Conservation (phyloP, 1,140 invertebrate species). For the Drosophila melanica region DNA sequence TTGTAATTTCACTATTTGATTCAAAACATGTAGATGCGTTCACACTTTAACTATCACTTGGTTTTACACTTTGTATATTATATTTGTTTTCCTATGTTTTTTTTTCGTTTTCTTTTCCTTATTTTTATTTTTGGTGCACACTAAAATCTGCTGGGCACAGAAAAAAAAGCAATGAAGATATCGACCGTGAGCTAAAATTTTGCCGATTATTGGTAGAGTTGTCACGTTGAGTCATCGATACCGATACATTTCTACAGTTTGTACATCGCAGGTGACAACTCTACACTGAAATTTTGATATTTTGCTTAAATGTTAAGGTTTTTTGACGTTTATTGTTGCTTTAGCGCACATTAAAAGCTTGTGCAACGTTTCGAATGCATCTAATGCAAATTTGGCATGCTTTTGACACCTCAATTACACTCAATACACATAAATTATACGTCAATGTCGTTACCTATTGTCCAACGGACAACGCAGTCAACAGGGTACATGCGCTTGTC, state of each 20-base stretch:
- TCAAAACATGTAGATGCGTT: constrained; percentile 24
- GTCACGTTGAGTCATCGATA: constrained; percentile 15
- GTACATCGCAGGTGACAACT: constrained; percentile 39
- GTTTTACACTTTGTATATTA: constrained; percentile 43
- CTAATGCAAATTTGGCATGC: background rate
- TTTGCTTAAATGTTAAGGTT: constrained; percentile 55
- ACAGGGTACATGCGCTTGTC: constrained; percentile 20
- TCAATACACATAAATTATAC: constrained; percentile 14
- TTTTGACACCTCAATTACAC: background rate
- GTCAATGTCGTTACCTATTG: constrained; percentile 56
- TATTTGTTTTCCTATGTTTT: constrained; percentile 47
- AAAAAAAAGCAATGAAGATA: constrained; percentile 61
- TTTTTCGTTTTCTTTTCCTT: constrained; percentile 37
- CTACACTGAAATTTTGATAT: constrained; percentile 67
- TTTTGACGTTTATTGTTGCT: constrained; percentile 31
- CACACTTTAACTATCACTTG: constrained; percentile 40
- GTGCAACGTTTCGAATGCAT: background rate
- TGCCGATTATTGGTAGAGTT: constrained; percentile 66
- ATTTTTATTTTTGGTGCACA: constrained; percentile 65
- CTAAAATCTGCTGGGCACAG: constrained; percentile 63
- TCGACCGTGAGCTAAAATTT: constrained; percentile 64
- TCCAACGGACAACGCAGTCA: constrained; percentile 61
- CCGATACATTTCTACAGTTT: constrained; percentile 24
- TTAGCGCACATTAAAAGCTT: background rate
- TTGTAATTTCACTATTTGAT: constrained; percentile 28